Evolutionary conservation across 1,140 invertebrate genomes (phyloP).

Genomic region (Hermetia illucens): DNA sequence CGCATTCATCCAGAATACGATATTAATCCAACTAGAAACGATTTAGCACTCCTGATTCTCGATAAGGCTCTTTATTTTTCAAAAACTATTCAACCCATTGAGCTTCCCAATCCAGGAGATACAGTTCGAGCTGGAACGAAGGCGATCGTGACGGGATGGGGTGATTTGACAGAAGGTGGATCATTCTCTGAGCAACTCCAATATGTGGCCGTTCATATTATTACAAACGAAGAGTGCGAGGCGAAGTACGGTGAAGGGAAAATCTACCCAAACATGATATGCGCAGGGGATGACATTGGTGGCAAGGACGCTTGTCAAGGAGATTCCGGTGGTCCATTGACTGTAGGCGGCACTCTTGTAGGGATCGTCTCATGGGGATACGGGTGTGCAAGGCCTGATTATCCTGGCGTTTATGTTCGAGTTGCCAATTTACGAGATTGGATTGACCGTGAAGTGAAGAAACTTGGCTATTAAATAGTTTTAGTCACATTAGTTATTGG

Average conservation of each 20-base stretch:
- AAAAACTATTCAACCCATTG: no score
- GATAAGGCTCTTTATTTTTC: no score
- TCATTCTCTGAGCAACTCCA: slow-evolving; percentile 17
- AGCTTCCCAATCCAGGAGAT: no score
- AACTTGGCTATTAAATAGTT: neutral
- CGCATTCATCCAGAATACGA: no score
- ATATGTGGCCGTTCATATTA: slow-evolving; percentile 24
- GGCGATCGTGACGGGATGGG: neutral
- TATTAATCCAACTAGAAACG: no score
- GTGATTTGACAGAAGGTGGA: slow-evolving; percentile 18
- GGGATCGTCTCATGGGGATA: slow-evolving; percentile 39
- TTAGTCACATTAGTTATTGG: neutral
- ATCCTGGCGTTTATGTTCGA: slow-evolving; percentile 40
- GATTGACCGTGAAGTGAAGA: slow-evolving; percentile 1
- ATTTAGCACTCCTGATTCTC: no score
- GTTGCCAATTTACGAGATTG: slow-evolving; percentile 14
- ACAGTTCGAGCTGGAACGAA: neutral
- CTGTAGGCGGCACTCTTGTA: slow-evolving; percentile 20
- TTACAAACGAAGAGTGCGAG: slow-evolving; percentile 18
- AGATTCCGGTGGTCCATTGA: slow-evolving; percentile 30
- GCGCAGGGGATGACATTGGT: slow-evolving; percentile 1
- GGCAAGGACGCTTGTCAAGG: slow-evolving; percentile 13
- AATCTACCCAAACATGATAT: slow-evolving; percentile 6
- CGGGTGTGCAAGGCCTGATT: slow-evolving; percentile 32
- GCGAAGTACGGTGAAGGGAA: no score